Base-by-base conservation (phyloP, 2,888 invertebrate genomes). In the Agrotis exclamationis region DNA sequence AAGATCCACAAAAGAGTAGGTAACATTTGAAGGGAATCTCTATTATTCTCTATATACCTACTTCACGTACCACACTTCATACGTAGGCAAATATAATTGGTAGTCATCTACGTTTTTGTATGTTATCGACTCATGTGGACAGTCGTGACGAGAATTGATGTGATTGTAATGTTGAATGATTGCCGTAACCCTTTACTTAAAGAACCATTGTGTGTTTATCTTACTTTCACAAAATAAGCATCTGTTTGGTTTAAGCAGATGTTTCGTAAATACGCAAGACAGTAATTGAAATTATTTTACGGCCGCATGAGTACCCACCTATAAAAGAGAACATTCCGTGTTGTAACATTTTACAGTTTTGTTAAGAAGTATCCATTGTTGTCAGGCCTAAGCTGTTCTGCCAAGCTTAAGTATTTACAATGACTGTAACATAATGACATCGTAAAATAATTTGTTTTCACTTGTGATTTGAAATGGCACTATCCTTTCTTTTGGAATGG, bases 221-320 rank as follows among this genome's bases (percentile, higher is more conserved):
- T 67, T 51, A 73, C 76, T 73, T 76, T 76, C 50, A 57, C 76
- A 20, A 57, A 67, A 54, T 24, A 33, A 47, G 24, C 24, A 20
- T 24, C n/a, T 39, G 22, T 22, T n/a, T 22, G 65, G 54, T 28
- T 39, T 28, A 20, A 24, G n/a, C 44, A 20, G 24, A n/a, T 48
- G 28, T 54, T 54, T 33, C 45, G 33, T 54, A 75, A 56, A 63
- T 14, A 62, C 18, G 13, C 24, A 39, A 20, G 1, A 20, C 13
- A 22, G 5, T 16, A 9, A 7, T 33, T 56, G 39, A 9, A 39
- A 39, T 53, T 5, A n/a, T 53, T 62, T 73, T 39, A 20, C 60
- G 18, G 14, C 4, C 11, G 18, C 28, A 24, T 51, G 4, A 16
- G 18, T 33, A 33, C 28, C 28, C 1, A 33, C 28, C 3, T 6